Evolutionary conservation across 2,888 invertebrate genomes (phyloP), one percentile per base, ranked within the genome.

Genomic region (Atherix ibis): DNA sequence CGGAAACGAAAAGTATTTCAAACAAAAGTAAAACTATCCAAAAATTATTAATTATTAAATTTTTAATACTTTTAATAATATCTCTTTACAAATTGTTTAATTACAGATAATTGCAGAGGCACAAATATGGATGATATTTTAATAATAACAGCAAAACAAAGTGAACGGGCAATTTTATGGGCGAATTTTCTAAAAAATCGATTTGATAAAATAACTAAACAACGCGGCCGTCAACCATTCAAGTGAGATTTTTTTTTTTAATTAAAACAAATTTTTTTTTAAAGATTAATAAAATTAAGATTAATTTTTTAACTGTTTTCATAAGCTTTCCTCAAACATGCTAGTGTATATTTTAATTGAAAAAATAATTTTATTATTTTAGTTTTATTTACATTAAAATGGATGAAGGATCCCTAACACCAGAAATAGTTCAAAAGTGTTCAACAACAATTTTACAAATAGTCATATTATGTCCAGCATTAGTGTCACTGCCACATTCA

Each of bases 181-280:
- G 80, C 81, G 13, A 78, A 79, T 52, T 85, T 83, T 57, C 71
- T 85, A 45, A 74, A 75, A 31, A 76, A 76, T 36, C 82, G 83
- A 58, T 85, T 85, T 58, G 79, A 83, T 55, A 81, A 83, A 62
- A 81, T 83, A 46, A 79, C 80, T 63, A 76, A 78, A 41, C 81
- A 83, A 52, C 72, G 81, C 50, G 80, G 79, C 40, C 70, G 79
- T 47, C 75, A 77, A 47, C 78, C 81, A 42, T 83, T 82, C 64
- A 81, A 77, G 83, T 83, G 61, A 67, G 66, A 60, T 35, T 8
- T 13, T 26, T n/a, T n/a, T n/a, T n/a, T n/a, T n/a, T n/a, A n/a
- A n/a, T n/a, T n/a, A n/a, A n/a, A 22, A 22, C 22, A 14, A 39
- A 39, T 33, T 38, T 31, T 5, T 12, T 12, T 5, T n/a, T 27